Evolutionary conservation across 2,888 invertebrate species (phyloP).

Genomic region (Protonemura montana): DNA sequence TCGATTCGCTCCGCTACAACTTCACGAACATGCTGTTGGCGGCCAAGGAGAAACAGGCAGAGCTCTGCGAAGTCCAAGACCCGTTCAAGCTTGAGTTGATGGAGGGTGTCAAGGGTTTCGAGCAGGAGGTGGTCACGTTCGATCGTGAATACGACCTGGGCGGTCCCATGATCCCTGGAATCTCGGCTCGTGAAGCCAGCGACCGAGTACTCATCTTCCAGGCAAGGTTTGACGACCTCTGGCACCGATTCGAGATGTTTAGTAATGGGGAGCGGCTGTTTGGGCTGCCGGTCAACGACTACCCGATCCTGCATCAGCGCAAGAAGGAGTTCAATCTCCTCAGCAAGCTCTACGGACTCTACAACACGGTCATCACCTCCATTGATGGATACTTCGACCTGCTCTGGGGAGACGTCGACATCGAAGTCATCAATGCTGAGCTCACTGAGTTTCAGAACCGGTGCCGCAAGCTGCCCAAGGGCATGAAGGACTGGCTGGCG

Average conservation of each 20-base stretch:
- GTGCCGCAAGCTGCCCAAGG: conserved; percentile 83
- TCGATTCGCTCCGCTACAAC: conserved; percentile 78
- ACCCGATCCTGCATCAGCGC: conserved; percentile 78
- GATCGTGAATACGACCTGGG: conserved; percentile 75
- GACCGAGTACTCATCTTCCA: conserved; percentile 80
- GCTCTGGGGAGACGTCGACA: conserved; percentile 84
- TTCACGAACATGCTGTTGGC: conserved; percentile 77
- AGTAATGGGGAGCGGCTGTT: conserved; percentile 85
- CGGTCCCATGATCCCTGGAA: conserved; percentile 86
- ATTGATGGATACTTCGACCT: conserved; percentile 88
- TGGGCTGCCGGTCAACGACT: conserved; percentile 82
- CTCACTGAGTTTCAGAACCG: conserved; percentile 84
- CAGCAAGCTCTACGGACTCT: conserved; percentile 81
- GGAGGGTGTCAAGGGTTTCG: conserved; percentile 73
- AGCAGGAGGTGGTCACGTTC: conserved; percentile 71
- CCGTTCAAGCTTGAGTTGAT: conserved; percentile 76
- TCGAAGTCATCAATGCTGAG: conserved; percentile 80
- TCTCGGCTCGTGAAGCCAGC: conserved; percentile 85
- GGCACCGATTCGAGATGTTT: conserved; percentile 82
- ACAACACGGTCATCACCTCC: conserved; percentile 83
- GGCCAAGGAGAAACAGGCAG: conserved; percentile 74
- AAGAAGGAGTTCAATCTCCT: conserved; percentile 85
- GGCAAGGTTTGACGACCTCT: conserved; percentile 82
- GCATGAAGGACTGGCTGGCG: conserved; percentile 88
- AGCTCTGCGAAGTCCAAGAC: conserved; percentile 77